These are phyloP conservation scores for Psilopsiagon aymara DNA, from an alignment of 2,113 vertebrate genomes.

Conservation along the genomic window DNA sequence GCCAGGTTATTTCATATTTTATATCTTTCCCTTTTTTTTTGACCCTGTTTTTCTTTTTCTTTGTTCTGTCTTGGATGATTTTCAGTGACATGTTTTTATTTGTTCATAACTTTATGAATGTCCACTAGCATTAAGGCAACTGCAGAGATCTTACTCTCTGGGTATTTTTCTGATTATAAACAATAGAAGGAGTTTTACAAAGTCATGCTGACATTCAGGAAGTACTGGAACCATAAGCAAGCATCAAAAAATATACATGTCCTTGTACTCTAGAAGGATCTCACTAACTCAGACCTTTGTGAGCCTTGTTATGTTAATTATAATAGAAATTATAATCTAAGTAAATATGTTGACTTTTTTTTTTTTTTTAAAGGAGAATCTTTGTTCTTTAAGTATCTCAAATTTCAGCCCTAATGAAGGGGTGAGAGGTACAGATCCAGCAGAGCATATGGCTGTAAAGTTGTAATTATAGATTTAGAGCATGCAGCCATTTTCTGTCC, in stretches of 20 bases:
- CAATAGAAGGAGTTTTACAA: neutral
- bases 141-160: neutral
- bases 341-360: neutral
- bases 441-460: neutral
- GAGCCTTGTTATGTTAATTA: neutral
- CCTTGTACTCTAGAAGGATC: neutral
- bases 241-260: neutral
- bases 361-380: neutral
- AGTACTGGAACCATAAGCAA: neutral
- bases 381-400: neutral
- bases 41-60: neutral
- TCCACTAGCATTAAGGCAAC: neutral
- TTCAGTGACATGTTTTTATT: neutral
- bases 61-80: neutral
- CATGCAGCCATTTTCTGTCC: neutral
- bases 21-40: neutral
- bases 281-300: neutral
- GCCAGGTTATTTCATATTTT: neutral
- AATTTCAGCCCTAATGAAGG: neutral
- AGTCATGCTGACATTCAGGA: neutral
- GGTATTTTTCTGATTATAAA: neutral
- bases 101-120: neutral
- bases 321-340: neutral
- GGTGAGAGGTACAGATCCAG: neutral
- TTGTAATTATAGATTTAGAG: constrained; percentile 17